phyloP scores from a whole-genome alignment of 2,113 vertebrate genomes.

The Oryzias celebensis region DNA sequence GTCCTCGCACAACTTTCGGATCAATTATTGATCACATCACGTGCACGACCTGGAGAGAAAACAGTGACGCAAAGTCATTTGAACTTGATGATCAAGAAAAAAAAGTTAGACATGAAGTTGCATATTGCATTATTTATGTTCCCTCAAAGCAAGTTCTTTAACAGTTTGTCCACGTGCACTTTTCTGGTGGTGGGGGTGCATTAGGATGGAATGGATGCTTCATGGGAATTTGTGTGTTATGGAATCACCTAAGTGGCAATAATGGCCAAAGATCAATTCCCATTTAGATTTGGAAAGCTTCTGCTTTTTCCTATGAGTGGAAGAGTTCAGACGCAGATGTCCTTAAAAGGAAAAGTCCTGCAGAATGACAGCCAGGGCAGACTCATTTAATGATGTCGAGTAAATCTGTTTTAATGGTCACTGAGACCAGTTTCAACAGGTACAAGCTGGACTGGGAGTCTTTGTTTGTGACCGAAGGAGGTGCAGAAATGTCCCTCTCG shows the following conservation, averaged over 20 bases:
- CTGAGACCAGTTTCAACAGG: not conserved
- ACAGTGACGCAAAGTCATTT: conserved; percentile 9
- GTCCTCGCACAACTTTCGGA: no score
- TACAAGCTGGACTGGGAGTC: not conserved
- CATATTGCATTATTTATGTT: conserved; percentile 32
- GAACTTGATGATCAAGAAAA: not conserved
- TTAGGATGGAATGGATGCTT: conserved; percentile 8
- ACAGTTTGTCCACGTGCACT: not conserved
- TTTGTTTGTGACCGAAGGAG: not conserved
- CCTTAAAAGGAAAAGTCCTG: not conserved
- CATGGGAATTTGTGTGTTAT: conserved; percentile 3
- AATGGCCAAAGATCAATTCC: conserved; percentile 30
- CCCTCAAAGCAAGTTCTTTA: conserved; percentile 2
- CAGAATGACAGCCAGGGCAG: no score
- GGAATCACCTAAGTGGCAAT: conserved; percentile 22
- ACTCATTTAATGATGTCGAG: not conserved
- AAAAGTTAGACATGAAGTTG: conserved; percentile 12
- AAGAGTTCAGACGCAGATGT: not conserved
- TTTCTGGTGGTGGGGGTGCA: conserved; percentile 5
- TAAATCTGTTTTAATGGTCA: not conserved
- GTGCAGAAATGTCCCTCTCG: conserved; percentile 35
- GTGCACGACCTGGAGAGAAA: conserved; percentile 14
- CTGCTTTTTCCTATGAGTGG: not conserved
- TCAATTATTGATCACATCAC: conserved; percentile 8
- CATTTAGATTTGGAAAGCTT: not conserved